Evolutionary conservation across 2,113 vertebrate species (phyloP), one percentile per base, ranked within the genome.

Genomic region (Micromys minutus): DNA sequence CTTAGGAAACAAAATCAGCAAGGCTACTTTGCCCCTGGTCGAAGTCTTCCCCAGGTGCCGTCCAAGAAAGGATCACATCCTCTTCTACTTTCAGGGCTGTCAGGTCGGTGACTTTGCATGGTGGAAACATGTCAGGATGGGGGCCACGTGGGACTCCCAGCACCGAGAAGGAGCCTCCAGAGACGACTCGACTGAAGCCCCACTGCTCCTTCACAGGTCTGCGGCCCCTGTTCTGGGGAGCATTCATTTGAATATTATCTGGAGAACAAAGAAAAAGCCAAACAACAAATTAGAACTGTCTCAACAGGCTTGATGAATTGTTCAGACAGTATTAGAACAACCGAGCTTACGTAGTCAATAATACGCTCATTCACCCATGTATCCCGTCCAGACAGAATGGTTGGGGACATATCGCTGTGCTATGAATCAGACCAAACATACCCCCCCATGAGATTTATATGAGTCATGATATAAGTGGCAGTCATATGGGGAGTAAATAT

Each of bases 161-260:
- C 55, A 97, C 92, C 0, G 87, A 89, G 80, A 98, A 98, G 87
- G 96, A 98, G 29, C 97, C 97, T 19, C 97, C 98, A 3, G 98
- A 98, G 57, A 92, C 96, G 55, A 97, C 81, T 95, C 98, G 97
- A 42, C 47, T 97, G 67, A 99, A 98, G 71, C 69, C 95, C 94
- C 96, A 95, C 52, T 96, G 92, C 6, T 72, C 77, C 69, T 95
- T 65, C 83, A 95, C 52, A 39, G 29, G 90, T 24, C 96, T 94
- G 61, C 36, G 93, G 34, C 93, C 36, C 10, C 95, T 50, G 15
- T 95, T 96, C 89, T 96, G 97, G 76, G 97, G 96, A 45, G 98
- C 94, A 55, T 98, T 98, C 98, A 98, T 97, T 72, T 97, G 95
- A 95, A 98, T 98, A 75, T 96, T 94, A 90, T 97, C 98, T 98